Conservation (phyloP, 2,888 invertebrate genomes). For the Anaspis maculata region DNA sequence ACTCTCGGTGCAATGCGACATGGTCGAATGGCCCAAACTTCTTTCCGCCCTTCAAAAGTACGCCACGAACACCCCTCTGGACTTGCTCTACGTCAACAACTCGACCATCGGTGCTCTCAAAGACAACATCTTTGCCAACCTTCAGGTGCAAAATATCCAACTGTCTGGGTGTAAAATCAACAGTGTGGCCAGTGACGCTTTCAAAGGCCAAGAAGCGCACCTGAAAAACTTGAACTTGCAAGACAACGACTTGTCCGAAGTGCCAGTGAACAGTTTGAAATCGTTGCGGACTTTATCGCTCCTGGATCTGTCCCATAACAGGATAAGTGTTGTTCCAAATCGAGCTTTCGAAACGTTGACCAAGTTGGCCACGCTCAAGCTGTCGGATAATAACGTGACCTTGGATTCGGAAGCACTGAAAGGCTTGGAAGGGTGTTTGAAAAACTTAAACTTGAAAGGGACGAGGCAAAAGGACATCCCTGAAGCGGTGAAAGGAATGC, state of each 20-base stretch:
- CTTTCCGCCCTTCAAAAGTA: conserved; percentile 63
- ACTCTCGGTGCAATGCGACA: conserved; percentile 83
- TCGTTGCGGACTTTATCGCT: conserved; percentile 63
- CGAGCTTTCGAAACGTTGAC: conserved; percentile 65
- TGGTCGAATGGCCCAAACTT: conserved; percentile 73
- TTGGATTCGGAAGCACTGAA: conserved; percentile 60
- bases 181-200: conserved; percentile 63
- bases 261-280: conserved; percentile 67
- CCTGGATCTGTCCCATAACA: conserved; percentile 78
- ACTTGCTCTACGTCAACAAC: conserved; percentile 83
- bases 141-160: conserved; percentile 74
- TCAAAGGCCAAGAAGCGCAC: conserved; percentile 72
- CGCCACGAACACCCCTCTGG: conserved; percentile 60
- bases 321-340: conserved; percentile 61
- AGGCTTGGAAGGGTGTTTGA: conserved; percentile 74
- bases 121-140: conserved; percentile 58
- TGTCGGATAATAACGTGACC: conserved; percentile 81
- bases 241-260: conserved; percentile 70
- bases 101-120: conserved; percentile 64
- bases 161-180: conserved; percentile 74
- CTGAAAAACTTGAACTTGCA: conserved; percentile 78
- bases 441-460: conserved; percentile 84
- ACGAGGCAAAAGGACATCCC: conserved; percentile 75
- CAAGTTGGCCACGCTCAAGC: conserved; percentile 70
- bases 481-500: conserved; percentile 66